These are phyloP conservation scores for Heterotis niloticus DNA, from an alignment of 2,113 vertebrate genomes.

Conservation along the genomic window DNA sequence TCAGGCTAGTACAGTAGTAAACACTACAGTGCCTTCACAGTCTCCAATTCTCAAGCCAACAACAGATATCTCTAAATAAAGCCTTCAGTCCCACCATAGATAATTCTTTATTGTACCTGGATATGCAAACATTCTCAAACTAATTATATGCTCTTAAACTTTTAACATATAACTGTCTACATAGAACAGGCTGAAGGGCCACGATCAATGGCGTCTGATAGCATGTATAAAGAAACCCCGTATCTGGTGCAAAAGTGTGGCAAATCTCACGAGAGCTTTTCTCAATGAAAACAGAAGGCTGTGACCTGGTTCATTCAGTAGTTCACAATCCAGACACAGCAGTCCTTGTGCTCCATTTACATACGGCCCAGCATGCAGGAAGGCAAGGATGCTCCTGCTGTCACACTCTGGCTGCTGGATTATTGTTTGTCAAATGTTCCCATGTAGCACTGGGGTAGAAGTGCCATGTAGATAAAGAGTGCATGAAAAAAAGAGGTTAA, in stretches of 20 bases:
- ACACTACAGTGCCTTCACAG: too few relatives aligned
- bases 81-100: too few relatives aligned
- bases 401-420: not conserved
- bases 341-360: not conserved
- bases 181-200: constrained; percentile 25
- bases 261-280: constrained; percentile 11
- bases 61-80: too few relatives aligned
- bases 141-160: not conserved
- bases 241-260: constrained; percentile 8
- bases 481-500: too few relatives aligned
- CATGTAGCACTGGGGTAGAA: too few relatives aligned
- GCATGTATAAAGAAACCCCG: not conserved
- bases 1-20: too few relatives aligned
- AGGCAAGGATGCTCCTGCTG: not conserved
- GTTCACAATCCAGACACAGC: not conserved
- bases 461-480: too few relatives aligned
- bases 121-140: not conserved
- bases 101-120: too few relatives aligned
- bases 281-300: constrained; percentile 17
- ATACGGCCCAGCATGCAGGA: not conserved
- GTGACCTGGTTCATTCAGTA: constrained; percentile 12
- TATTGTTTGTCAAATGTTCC: not conserved
- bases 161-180: constrained; percentile 1
- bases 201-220: constrained; percentile 3
- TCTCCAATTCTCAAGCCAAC: too few relatives aligned